Percentiles rank a stretch among this genome's conserved stretches.
These are phyloP conservation scores for Tupiocoris notatus DNA, from an alignment of 2,888 invertebrate genomes.

Conservation along the genomic window DNA sequence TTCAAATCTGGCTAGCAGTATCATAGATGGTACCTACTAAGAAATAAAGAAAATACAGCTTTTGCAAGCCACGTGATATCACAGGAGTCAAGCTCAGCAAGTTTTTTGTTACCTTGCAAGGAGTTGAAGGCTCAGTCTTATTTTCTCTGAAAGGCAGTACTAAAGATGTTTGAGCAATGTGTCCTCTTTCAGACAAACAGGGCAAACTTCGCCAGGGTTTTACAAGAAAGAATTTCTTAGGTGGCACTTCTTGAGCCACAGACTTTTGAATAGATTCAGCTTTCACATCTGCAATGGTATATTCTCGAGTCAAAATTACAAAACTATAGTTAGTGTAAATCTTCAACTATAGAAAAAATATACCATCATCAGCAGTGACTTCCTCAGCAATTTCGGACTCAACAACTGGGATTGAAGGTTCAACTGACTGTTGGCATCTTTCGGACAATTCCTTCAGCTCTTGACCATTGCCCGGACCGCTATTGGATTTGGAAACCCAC, in stretches of 20 bases:
- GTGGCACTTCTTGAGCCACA: background rate
- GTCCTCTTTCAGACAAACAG: background rate
- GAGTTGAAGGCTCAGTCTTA: constrained; percentile 38
- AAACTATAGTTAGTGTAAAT: too few species aligned
- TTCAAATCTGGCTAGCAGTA: too few species aligned
- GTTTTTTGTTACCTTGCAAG: constrained; percentile 33
- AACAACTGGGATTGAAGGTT: background rate
- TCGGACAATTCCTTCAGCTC: constrained; percentile 23
- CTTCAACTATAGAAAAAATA: too few species aligned
- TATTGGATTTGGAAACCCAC: constrained; percentile 22
- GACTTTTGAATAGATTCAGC: too few species aligned
- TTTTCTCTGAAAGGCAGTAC: background rate
- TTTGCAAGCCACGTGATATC: background rate
- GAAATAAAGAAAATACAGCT: background rate
- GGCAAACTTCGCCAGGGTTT: constrained; percentile 40
- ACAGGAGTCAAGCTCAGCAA: background rate
- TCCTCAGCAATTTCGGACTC: constrained; percentile 40
- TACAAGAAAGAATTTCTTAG: background rate
- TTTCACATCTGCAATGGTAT: too few species aligned
- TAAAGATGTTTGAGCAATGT: background rate
- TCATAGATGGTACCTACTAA: too few species aligned
- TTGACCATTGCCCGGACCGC: background rate
- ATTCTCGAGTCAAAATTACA: too few species aligned
- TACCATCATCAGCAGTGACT: constrained; percentile 6
- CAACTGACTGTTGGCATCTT: background rate